Conservation (phyloP, 1,140 invertebrate genomes). For the Pissodes strobi region DNA sequence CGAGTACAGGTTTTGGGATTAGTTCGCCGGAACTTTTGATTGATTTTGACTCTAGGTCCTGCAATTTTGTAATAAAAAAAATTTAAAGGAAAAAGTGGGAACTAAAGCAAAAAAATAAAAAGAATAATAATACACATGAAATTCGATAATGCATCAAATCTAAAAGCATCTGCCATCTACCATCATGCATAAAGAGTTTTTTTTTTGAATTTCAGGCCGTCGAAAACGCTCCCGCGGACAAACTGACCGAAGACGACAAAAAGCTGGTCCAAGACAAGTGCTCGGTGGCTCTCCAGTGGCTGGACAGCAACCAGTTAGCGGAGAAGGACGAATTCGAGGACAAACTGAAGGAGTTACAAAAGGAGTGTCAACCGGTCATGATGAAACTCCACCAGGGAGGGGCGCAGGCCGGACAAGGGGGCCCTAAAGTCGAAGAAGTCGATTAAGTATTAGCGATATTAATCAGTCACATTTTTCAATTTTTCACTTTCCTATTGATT, state of each 20-base stretch:
- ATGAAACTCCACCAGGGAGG: conserved; percentile 71
- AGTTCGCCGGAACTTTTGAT: no score
- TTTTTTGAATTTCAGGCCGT: conserved; percentile 58
- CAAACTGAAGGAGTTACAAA: conserved; percentile 72
- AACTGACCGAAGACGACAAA: conserved; percentile 66
- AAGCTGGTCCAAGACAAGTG: conserved; percentile 64
- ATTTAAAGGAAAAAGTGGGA: no score
- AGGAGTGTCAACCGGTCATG: conserved; percentile 75
- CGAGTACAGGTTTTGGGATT: no score
- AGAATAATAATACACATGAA: no score
- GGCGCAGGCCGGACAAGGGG: conserved; percentile 53
- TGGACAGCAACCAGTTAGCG: conserved; percentile 68
- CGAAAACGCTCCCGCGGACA: conserved; percentile 67
- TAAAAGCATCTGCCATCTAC: background rate
- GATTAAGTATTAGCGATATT: no score
- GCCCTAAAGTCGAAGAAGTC: conserved; percentile 73
- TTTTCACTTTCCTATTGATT: no score
- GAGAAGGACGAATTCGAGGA: conserved; percentile 78
- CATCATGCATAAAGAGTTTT: background rate
- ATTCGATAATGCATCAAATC: no score
- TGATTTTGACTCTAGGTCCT: no score
- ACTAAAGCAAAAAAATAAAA: no score
- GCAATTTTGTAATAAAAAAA: no score
- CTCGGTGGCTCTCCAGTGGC: conserved; percentile 61
- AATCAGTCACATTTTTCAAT: no score